phyloP scores from a whole-genome alignment of 53 echinoderm and acorn worm species.

The Echinometra lucunter region DNA sequence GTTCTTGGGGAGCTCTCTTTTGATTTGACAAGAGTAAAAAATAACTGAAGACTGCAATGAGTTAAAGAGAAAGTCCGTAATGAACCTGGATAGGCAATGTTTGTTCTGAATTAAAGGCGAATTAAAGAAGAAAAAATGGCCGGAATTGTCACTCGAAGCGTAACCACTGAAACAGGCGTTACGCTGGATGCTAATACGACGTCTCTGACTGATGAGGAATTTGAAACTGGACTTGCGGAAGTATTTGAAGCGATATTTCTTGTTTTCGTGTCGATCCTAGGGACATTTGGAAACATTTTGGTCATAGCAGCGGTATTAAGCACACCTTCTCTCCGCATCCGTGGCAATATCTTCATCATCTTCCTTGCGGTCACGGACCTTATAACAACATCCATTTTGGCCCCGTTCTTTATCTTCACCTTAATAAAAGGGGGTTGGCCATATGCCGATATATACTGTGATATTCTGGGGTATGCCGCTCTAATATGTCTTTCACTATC shows the following conservation, averaged over 20 bases:
- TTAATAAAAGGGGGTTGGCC: constrained; percentile 77
- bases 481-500: constrained; percentile 80
- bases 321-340: constrained; percentile 76
- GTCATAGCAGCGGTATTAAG: constrained; percentile 84
- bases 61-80: not conserved
- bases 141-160: not conserved
- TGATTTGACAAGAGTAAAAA: not conserved
- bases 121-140: constrained; percentile 8
- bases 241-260: constrained; percentile 78
- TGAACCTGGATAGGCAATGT: not conserved
- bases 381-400: constrained; percentile 67
- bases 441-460: constrained; percentile 60
- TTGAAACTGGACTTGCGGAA: constrained; percentile 18
- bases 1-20: not conserved
- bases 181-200: not conserved
- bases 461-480: constrained; percentile 80
- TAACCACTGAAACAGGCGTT: not conserved
- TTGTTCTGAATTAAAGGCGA: not conserved
- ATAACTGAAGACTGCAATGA: not conserved
- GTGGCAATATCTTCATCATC: constrained; percentile 84
- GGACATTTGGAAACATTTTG: constrained; percentile 87
- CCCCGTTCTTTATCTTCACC: constrained; percentile 80
- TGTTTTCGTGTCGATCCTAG: constrained; percentile 69
- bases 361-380: constrained; percentile 83
- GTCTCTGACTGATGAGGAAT: not conserved